A percentile compares a stretch with the other conserved stretches of the same genome.
These are phyloP conservation scores for Micromussa lordhowensis DNA, from an alignment of 92 coral and sea anemone species.

Conservation along the genomic window DNA sequence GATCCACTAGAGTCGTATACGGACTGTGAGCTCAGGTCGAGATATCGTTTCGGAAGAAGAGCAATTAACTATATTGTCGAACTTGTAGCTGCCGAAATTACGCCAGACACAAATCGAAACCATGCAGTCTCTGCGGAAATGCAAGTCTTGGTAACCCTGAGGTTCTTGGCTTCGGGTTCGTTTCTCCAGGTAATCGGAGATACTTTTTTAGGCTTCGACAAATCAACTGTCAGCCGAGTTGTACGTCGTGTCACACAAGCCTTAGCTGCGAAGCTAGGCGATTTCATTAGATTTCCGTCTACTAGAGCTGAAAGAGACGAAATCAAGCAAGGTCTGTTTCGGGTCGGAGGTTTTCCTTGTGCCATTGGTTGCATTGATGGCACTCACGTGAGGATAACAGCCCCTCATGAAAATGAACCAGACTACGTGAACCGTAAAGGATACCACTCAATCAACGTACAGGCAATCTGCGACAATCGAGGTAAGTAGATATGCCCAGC, in stretches of 20 bases:
- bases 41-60: constrained; percentile 21
- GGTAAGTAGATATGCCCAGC: constrained; percentile 21
- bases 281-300: no score
- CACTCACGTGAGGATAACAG: constrained; percentile 36
- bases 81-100: constrained; percentile 38
- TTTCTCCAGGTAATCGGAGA: constrained; percentile 69
- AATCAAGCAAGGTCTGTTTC: constrained; percentile 20
- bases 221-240: constrained; percentile 59
- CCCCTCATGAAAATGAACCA: constrained; percentile 46
- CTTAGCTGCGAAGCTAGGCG: constrained; percentile 35
- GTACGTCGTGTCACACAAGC: constrained; percentile 51
- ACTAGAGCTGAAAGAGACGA: no score
- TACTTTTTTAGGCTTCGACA: constrained; percentile 45
- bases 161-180: constrained; percentile 61
- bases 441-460: constrained; percentile 40
- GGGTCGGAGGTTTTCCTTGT: constrained; percentile 42
- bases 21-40: not conserved
- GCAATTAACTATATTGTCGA: constrained; percentile 17
- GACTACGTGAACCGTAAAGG: constrained; percentile 47
- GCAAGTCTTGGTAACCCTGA: constrained; percentile 58
- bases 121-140: constrained; percentile 41
- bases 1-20: constrained; percentile 10
- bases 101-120: constrained; percentile 44
- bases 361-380: constrained; percentile 45
- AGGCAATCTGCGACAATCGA: constrained; percentile 45